Conservation (phyloP, 2,797 vertebrate genomes). For the Propithecus perrieri region DNA sequence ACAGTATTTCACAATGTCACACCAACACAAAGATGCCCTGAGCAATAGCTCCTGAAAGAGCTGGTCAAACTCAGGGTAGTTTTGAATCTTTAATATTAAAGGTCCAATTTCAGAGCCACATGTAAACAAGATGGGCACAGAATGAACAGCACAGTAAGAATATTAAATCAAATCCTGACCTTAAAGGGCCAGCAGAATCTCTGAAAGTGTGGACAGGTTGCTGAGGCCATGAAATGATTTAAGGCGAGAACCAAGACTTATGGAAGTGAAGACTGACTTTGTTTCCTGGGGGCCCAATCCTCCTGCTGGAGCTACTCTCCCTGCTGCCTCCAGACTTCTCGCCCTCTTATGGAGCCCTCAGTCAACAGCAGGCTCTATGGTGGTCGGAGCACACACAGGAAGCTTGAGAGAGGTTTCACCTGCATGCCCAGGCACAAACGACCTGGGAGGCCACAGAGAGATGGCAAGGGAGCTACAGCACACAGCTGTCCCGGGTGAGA, state of each 20-base stretch:
- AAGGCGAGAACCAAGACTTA: background rate
- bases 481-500: background rate
- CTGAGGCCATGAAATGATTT: background rate
- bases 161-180: background rate
- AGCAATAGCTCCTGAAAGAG: background rate
- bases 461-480: background rate
- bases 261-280: background rate
- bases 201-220: background rate
- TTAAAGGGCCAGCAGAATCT: slow-evolving; percentile 6
- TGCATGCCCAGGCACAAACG: background rate
- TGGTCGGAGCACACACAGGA: background rate
- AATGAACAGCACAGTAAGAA: background rate
- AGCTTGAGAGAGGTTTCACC: background rate
- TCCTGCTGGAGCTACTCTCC: background rate
- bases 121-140: background rate
- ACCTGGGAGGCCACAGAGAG: background rate
- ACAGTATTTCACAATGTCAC: background rate
- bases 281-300: background rate
- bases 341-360: fast-evolving
- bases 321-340: background rate
- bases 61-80: background rate
- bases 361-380: background rate
- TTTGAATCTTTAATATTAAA: slow-evolving; percentile 17
- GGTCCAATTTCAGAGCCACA: background rate
- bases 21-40: background rate